A percentile compares a stretch with the other conserved stretches of the same genome.
Evolutionary conservation across 2,888 invertebrate genomes (phyloP).

Genomic region (Leptopilina myrica): DNA sequence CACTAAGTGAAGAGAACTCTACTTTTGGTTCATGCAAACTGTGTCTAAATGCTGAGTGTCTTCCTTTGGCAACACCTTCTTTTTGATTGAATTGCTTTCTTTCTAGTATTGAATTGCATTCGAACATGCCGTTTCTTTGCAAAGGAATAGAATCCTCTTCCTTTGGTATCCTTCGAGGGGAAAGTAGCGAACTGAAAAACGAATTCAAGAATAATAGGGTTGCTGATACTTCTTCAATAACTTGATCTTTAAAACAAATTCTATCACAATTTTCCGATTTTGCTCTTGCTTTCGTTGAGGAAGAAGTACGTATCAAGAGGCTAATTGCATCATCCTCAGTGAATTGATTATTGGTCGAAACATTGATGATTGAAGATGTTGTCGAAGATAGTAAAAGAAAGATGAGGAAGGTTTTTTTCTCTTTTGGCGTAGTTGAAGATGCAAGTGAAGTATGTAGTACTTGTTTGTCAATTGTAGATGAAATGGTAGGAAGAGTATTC

Average conservation of each 20-base stretch:
- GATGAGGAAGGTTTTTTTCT: conserved; percentile 51
- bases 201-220: conserved; percentile 58
- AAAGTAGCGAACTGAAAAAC: conserved; percentile 65
- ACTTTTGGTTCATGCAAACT: conserved; percentile 60
- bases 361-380: conserved; percentile 48
- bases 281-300: conserved; percentile 64
- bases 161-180: conserved; percentile 62
- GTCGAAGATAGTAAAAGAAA: conserved; percentile 55
- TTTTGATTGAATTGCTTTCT: conserved; percentile 45
- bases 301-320: conserved; percentile 67
- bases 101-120: conserved; percentile 56
- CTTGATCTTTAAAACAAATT: conserved; percentile 40
- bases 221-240: not conserved
- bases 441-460: conserved; percentile 62
- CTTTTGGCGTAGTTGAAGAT: conserved; percentile 55
- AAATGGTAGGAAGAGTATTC: conserved; percentile 42
- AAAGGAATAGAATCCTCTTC: conserved; percentile 54
- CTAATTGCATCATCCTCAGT: conserved; percentile 58
- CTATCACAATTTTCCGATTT: conserved; percentile 65
- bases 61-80: conserved; percentile 61
- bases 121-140: conserved; percentile 59
- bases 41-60: conserved; percentile 63
- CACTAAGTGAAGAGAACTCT: conserved; percentile 55
- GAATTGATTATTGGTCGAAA: conserved; percentile 48
- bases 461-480: conserved; percentile 53